A percentile compares a stretch with the other conserved stretches of the same genome.
Conservation (phyloP, 2,797 vertebrate species). For the Anisognathus igniventris region DNA sequence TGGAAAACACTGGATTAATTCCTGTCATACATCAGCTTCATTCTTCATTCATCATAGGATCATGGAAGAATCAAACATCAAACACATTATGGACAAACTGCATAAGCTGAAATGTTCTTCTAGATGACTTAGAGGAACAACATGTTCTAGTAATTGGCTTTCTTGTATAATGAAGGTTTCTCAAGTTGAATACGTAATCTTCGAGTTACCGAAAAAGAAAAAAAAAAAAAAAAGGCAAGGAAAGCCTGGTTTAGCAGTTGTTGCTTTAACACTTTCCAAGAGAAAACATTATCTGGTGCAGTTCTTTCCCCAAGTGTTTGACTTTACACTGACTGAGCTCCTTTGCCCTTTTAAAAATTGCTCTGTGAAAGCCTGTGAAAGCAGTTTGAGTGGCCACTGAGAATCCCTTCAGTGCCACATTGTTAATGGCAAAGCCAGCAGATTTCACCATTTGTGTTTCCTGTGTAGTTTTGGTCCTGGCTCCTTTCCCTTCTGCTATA, state of each 20-base stretch:
- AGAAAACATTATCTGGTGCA: neutral
- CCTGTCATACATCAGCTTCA: neutral
- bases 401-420: neutral
- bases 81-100: neutral
- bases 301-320: neutral
- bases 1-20: constrained; percentile 26
- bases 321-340: neutral
- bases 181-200: neutral
- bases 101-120: neutral
- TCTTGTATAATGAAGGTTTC: neutral
- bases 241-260: neutral
- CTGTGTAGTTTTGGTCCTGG: neutral
- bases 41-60: neutral
- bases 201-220: neutral
- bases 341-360: neutral
- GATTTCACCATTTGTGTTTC: neutral
- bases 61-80: neutral
- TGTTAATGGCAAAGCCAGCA: neutral
- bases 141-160: neutral
- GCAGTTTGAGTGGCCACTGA: neutral
- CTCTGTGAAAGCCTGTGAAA: neutral
- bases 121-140: neutral
- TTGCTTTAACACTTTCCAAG: neutral
- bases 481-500: neutral
- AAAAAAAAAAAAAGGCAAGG: neutral